Conservation (phyloP, 1,140 invertebrate species). For the Globodera rostochiensis region DNA sequence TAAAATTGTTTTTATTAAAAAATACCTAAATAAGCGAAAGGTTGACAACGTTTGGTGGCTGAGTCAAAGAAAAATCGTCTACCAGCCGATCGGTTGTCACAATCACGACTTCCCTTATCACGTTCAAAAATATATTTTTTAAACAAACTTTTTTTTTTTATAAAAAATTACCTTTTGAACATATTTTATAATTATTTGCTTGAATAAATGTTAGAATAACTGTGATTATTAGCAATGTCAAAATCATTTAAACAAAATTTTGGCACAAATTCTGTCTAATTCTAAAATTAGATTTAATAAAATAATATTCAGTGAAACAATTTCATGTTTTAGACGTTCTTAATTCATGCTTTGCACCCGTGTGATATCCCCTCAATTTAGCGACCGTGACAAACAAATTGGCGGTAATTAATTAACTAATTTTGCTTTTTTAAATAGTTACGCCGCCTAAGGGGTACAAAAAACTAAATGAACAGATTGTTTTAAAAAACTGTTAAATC, state of each 20-base stretch:
- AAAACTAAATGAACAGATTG: too few species aligned
- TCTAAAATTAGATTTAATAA: too few species aligned
- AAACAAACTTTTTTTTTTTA: not conserved
- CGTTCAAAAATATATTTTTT: not conserved
- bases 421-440: too few species aligned
- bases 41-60: conserved; percentile 55
- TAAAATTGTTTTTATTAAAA: not conserved
- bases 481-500: too few species aligned
- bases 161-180: not conserved
- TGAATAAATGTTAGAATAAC: not conserved
- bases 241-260: not conserved
- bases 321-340: too few species aligned
- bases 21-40: conserved; percentile 54
- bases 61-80: conserved; percentile 56
- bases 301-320: too few species aligned
- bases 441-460: too few species aligned
- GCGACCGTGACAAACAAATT: too few species aligned
- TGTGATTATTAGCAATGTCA: not conserved
- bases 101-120: not conserved
- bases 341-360: too few species aligned
- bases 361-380: too few species aligned
- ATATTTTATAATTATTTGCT: not conserved
- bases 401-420: too few species aligned
- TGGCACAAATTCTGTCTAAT: too few species aligned
- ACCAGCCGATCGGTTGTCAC: conserved; percentile 11